Base-by-base conservation (phyloP, 1,140 invertebrate genomes). In the Apis laboriosa region DNA sequence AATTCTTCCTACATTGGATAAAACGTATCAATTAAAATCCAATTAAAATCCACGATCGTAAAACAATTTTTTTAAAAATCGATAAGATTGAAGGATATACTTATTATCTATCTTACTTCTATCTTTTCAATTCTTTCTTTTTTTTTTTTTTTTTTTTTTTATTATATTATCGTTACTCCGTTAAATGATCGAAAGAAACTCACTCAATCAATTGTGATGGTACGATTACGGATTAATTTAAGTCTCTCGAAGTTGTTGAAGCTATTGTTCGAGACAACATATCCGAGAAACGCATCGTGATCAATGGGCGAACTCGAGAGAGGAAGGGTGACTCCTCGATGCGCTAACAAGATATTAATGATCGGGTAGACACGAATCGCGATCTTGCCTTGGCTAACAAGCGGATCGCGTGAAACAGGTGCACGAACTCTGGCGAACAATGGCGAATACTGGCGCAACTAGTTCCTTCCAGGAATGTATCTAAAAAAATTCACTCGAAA, bases 291-390 rank as follows among this genome's bases (percentile, higher is more conserved):
- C 19, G 70, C 49, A 43, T 43, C 19, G 78, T 11, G 53, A 58
- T 75, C 53, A 58, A 80, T 28, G 72, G n/a, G 34, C 51, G 75
- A 66, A 17, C 8, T 79, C 12, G 64, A 5, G 66, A 5, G 66
- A 56, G 28, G 51, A 53, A 53, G 60, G 49, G 60, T 49, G 60
- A 43, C 21, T 56, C 9, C 19, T 53, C 61, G 34, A 43, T 43
- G 71, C 53, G 72, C 67, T 76, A 75, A 67, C 55, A 60, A 76
- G 55, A 28, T 53, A 81, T 81, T 81, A 81, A 81, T 28, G 61
- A 75, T 64, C 51, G 51, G 55, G 8, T 24, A 67, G 79, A 60
- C 34, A 53, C 24, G 53, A 56, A 67, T 75, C 79, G 58, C 11
- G 51, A 74, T 64, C 71, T 63, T 17, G 13, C 28, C 11, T n/a